A percentile compares a stretch with the other conserved stretches of the same genome.
Evolutionary conservation across 2,888 invertebrate genomes (phyloP).

Genomic region (Acronicta leporina): DNA sequence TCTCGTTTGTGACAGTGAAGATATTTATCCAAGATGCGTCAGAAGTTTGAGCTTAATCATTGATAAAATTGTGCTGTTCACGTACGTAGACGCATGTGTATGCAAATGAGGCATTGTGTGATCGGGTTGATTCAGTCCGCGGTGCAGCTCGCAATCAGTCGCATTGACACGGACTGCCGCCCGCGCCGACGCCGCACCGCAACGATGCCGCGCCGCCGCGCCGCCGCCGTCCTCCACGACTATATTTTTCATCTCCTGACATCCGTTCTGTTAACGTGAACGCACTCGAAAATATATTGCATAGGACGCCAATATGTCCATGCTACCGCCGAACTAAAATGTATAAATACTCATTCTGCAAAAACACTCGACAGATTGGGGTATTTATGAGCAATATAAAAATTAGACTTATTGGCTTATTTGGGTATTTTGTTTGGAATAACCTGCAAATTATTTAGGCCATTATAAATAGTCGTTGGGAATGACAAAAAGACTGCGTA

Average conservation of each 20-base stretch:
- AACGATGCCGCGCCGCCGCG: conserved; percentile 11
- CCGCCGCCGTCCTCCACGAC: conserved; percentile 54
- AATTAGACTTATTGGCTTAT: too few relatives aligned
- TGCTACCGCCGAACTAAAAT: neutral
- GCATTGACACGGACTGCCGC: conserved; percentile 66
- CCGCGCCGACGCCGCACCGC: conserved; percentile 32
- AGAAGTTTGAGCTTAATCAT: conserved; percentile 58
- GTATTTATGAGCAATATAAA: too few relatives aligned
- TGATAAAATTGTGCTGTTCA: conserved; percentile 62
- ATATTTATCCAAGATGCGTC: conserved; percentile 57
- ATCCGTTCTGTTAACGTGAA: conserved; percentile 70
- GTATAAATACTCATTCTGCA: too few relatives aligned
- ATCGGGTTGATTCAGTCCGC: conserved; percentile 65
- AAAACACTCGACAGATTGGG: too few relatives aligned
- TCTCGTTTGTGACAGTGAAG: conserved; percentile 29
- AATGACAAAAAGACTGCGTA: too few relatives aligned
- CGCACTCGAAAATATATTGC: conserved; percentile 67
- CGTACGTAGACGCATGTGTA: conserved; percentile 55
- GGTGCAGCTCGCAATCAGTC: conserved; percentile 70
- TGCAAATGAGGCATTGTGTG: conserved; percentile 73
- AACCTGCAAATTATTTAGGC: too few relatives aligned
- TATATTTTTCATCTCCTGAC: conserved; percentile 77
- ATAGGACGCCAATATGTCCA: conserved; percentile 47
- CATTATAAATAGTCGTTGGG: too few relatives aligned
- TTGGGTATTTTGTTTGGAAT: too few relatives aligned